These are phyloP conservation scores for Amyelois transitella DNA, from an alignment of 1,140 invertebrate genomes.

Conservation along the genomic window DNA sequence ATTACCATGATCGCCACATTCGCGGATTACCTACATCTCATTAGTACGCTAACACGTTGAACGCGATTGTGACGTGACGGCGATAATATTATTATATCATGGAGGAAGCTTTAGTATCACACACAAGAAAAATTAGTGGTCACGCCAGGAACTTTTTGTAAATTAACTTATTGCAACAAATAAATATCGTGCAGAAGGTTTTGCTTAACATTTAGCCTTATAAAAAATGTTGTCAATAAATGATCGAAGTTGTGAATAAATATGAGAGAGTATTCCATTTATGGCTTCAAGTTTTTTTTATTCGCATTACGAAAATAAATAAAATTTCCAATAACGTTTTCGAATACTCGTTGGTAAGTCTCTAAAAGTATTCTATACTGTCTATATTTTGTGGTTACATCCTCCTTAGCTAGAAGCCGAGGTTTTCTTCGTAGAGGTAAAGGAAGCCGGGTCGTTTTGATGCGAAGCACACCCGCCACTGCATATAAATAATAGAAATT, in stretches of 20 bases:
- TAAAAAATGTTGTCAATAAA: too few relatives aligned
- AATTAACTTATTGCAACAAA: slow-evolving; percentile 46
- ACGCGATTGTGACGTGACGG: too few relatives aligned
- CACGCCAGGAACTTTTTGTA: slow-evolving; percentile 59
- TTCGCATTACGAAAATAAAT: too few relatives aligned
- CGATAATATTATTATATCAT: slow-evolving; percentile 44
- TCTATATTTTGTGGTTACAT: slow-evolving; percentile 30
- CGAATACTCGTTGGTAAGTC: too few relatives aligned
- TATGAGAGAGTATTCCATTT: too few relatives aligned
- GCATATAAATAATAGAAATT: slow-evolving; percentile 74
- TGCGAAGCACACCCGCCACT: slow-evolving; percentile 43
- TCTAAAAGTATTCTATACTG: not conserved
- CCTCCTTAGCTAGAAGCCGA: slow-evolving; percentile 56
- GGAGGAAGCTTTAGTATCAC: slow-evolving; percentile 41
- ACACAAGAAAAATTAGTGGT: slow-evolving; percentile 44
- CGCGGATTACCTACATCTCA: slow-evolving; percentile 22
- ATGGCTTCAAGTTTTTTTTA: too few relatives aligned
- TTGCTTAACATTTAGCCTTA: too few relatives aligned
- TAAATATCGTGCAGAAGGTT: not conserved
- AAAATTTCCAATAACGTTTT: too few relatives aligned
- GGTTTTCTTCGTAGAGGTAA: slow-evolving; percentile 56
- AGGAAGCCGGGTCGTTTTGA: slow-evolving; percentile 58
- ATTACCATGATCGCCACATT: too few relatives aligned
- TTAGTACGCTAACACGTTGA: slow-evolving; percentile 57
- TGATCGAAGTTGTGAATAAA: too few relatives aligned